phyloP scores from a whole-genome alignment of 2,888 invertebrate genomes.

The Perithous albicinctus region DNA sequence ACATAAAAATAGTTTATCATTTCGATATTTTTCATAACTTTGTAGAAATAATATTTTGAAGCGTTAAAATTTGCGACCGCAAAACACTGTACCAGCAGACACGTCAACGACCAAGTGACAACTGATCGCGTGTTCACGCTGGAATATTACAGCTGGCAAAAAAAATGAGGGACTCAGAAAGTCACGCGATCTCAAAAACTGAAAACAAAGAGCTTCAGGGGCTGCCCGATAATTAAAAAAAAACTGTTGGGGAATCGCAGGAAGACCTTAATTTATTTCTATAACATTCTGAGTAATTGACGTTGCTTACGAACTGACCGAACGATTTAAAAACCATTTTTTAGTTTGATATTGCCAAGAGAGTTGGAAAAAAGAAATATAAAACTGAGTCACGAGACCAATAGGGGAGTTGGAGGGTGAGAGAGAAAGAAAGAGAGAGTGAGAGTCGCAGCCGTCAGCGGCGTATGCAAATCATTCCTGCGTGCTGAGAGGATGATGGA shows the following conservation, averaged over 20 bases:
- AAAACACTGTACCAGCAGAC: not conserved
- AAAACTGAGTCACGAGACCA: slow-evolving; percentile 77
- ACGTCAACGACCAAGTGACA: slow-evolving; percentile 1
- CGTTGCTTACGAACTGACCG: not conserved
- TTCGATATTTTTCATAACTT: not conserved
- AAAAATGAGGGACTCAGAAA: not conserved
- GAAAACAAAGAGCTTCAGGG: not conserved
- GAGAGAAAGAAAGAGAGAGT: slow-evolving; percentile 12
- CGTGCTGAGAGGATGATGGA: slow-evolving; percentile 67
- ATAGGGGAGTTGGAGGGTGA: slow-evolving; percentile 12
- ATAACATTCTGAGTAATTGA: not conserved
- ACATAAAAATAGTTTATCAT: not conserved
- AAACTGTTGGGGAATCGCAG: not conserved
- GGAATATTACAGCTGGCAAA: not conserved
- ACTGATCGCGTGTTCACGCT: not conserved
- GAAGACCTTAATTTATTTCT: not conserved
- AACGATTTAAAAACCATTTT: not conserved
- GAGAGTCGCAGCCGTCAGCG: slow-evolving; percentile 76
- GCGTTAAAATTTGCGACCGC: not conserved
- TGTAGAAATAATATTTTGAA: not conserved
- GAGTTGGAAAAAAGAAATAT: slow-evolving; percentile 44
- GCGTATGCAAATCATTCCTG: slow-evolving; percentile 77
- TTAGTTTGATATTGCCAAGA: not conserved
- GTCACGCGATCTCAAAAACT: not conserved
- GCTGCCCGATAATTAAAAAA: not conserved